phyloP scores from a whole-genome alignment of 2,888 invertebrate genomes.

The Beris morrisii region DNA sequence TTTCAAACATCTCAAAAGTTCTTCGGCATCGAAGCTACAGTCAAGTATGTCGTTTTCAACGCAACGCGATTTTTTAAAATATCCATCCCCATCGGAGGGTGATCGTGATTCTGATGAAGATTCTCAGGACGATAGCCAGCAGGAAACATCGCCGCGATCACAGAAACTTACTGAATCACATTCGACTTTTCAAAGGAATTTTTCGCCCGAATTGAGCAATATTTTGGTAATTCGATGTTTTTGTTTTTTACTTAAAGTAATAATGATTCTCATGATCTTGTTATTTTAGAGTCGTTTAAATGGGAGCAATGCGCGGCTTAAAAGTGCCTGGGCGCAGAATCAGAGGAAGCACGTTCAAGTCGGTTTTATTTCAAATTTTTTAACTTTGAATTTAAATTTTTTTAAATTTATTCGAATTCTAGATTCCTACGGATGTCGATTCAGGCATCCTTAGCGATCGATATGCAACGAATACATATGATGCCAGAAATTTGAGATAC shows the following conservation, averaged over 20 bases:
- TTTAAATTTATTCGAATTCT: neutral
- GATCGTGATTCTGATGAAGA: neutral
- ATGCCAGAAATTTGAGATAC: neutral
- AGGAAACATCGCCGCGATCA: neutral
- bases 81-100: neutral
- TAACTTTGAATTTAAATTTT: neutral
- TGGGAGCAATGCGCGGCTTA: neutral
- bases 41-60: constrained; percentile 16
- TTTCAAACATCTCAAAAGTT: neutral
- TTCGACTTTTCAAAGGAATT: neutral
- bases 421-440: constrained; percentile 7
- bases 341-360: neutral
- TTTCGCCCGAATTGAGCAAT: constrained; percentile 1
- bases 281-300: constrained; percentile 3
- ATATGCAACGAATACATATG: neutral
- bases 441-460: constrained; percentile 1
- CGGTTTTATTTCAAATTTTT: neutral
- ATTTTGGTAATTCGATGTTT: neutral
- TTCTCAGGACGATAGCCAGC: neutral
- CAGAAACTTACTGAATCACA: too few relatives aligned
- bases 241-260: neutral
- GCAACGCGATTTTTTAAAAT: constrained; percentile 18
- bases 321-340: neutral
- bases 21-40: neutral
- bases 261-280: neutral